Evolutionary conservation across 2,797 vertebrate genomes (phyloP), one percentile per base, ranked within the genome.

Genomic region (Melanotaenia trifasciata): DNA sequence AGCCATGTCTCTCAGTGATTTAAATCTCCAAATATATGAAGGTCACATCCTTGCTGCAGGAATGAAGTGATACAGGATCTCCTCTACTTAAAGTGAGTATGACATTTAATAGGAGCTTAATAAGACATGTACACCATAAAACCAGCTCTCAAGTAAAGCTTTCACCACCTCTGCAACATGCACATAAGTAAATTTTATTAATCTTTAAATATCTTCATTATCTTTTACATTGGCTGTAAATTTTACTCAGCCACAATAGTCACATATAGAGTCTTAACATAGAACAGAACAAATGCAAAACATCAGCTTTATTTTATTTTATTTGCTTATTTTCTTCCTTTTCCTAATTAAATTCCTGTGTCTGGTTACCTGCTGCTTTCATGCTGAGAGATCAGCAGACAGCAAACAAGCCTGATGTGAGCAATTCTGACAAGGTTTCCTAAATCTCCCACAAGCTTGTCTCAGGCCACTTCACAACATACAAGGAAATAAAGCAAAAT

Each of bases 321-420:
- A 14, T 16, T 14, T 14, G 12, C 14, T 50, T 50, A 2, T 50
- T n/a, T 16, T 43, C 16, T 16, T 50, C 47, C 22, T 51, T 51
- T 24, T 51, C 22, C 22, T 11, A 22, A 22, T 11, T 9, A 24
- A 51, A 51, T 51, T 26, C 20, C 26, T 71, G 26, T 36, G 53
- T 16, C 51, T 47, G 18, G 26, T 68, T 20, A 62, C 50, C 60
- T 61, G 58, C 54, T 30, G 5, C 43, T 33, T 78, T 20, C 51
- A 45, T 2, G 30, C 38, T 56, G n/a, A 36, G 32, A 2, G 63
- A 68, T 72, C 13, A 40, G 36, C 26, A 66, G 40, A 58, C 64
- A 22, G 61, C 54, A 65, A 73, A 75, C 79, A 77, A 77, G 18
- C 40, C 36, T 32, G 63, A 74, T 78, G 63, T 60, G 30, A 71